Percentiles rank a stretch among this genome's conserved stretches.
Evolutionary conservation across 2,888 invertebrate species (phyloP).

Genomic region (Cabera pusaria): DNA sequence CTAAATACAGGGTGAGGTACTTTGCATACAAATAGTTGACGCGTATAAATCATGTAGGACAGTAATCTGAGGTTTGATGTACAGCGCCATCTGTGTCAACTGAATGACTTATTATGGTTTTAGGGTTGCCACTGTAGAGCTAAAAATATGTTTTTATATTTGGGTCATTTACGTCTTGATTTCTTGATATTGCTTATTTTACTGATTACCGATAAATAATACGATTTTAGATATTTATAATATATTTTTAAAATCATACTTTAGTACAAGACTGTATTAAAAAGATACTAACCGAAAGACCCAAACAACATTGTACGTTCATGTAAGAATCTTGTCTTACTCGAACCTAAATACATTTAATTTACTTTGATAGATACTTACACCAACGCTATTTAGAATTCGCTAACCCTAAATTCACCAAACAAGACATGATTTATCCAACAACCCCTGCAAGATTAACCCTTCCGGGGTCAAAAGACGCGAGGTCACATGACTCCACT

Average conservation of each 20-base stretch:
- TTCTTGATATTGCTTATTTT: too few species aligned
- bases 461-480: constrained; percentile 71
- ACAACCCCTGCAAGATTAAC: constrained; percentile 79
- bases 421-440: constrained; percentile 76
- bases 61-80: constrained; percentile 78
- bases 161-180: too few species aligned
- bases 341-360: too few species aligned
- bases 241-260: too few species aligned
- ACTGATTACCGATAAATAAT: too few species aligned
- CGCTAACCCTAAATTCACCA: constrained; percentile 57
- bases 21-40: constrained; percentile 72
- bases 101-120: constrained; percentile 74
- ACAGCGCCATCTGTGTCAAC: constrained; percentile 81
- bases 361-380: too few species aligned
- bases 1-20: constrained; percentile 46
- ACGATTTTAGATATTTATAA: too few species aligned
- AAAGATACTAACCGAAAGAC: too few species aligned
- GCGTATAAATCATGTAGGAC: constrained; percentile 74
- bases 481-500: constrained; percentile 53
- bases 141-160: neutral
- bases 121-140: constrained; percentile 49
- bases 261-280: too few species aligned
- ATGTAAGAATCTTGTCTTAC: too few species aligned
- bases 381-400: too few species aligned
- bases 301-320: too few species aligned